Percentiles rank a stretch among this genome's conserved stretches.
Conservation (phyloP, 2,797 vertebrate species). For the Acipenser transmontanus region DNA sequence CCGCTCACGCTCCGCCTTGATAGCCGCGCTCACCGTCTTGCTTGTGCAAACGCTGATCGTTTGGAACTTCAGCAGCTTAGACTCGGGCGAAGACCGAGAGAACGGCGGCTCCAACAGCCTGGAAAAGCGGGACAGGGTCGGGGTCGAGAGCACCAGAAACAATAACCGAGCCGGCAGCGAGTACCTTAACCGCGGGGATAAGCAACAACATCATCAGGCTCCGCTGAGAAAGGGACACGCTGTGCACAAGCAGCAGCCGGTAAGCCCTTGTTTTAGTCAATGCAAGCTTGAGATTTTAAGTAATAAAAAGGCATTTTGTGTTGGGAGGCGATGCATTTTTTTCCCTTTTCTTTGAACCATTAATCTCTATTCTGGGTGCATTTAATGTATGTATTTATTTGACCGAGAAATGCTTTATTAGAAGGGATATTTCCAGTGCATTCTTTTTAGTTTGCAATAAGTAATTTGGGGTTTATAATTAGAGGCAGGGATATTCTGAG, state of each 20-base stretch:
- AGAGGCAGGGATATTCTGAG: no score
- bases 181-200: conserved; percentile 39
- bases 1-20: conserved; percentile 75
- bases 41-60: conserved; percentile 88
- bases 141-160: conserved; percentile 27
- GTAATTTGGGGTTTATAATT: no score
- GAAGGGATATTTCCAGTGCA: not conserved
- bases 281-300: conserved; percentile 1
- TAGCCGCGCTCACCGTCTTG: conserved; percentile 78
- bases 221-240: conserved; percentile 54
- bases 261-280: conserved; percentile 30
- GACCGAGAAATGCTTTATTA: not conserved
- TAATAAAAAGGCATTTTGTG: not conserved
- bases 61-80: conserved; percentile 93
- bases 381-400: no score
- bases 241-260: conserved; percentile 51
- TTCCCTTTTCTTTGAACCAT: no score
- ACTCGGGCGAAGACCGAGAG: conserved; percentile 68
- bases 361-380: no score
- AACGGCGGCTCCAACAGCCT: conserved; percentile 47
- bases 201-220: conserved; percentile 43
- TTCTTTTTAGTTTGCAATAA: no score
- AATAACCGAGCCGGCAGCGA: conserved; percentile 49
- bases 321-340: not conserved
- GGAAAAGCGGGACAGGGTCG: conserved; percentile 55